Evolutionary conservation across 1,140 invertebrate genomes (phyloP).

Genomic region (Pantala flavescens): DNA sequence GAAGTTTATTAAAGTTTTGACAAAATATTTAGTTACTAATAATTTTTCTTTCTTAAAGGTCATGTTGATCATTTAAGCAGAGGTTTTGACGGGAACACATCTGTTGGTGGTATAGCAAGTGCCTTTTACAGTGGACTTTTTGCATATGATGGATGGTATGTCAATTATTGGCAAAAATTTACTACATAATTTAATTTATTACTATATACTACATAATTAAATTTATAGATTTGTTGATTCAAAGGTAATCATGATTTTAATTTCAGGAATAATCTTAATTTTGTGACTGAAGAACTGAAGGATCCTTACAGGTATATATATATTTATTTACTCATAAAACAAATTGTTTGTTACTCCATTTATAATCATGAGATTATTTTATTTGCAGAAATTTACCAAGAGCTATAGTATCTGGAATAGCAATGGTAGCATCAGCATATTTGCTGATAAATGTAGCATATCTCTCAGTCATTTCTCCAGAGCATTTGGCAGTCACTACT

Average conservation of each 20-base stretch:
- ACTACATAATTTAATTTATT: no score
- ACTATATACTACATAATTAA: no score
- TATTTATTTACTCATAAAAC: neutral
- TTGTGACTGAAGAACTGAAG: slow-evolving; percentile 91
- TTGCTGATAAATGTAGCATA: slow-evolving; percentile 51
- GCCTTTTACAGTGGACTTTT: neutral
- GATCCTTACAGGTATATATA: slow-evolving; percentile 71
- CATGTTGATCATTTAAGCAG: slow-evolving; percentile 36
- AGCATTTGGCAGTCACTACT: slow-evolving; percentile 43
- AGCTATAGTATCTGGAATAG: slow-evolving; percentile 49
- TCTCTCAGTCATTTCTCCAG: slow-evolving; percentile 46
- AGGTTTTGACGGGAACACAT: slow-evolving; percentile 39
- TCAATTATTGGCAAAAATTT: neutral
- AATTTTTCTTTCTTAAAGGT: slow-evolving; percentile 26
- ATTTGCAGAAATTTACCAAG: slow-evolving; percentile 45
- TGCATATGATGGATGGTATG: neutral
- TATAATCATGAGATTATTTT: neutral
- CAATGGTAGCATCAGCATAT: slow-evolving; percentile 48
- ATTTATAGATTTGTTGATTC: no score
- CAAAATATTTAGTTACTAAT: neutral
- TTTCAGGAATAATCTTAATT: slow-evolving; percentile 85
- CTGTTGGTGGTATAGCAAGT: slow-evolving; percentile 34
- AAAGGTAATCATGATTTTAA: slow-evolving; percentile 20
- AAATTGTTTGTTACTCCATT: neutral
- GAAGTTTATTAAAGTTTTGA: no score